Base-by-base conservation (phyloP, 2,888 invertebrate species). In the Brachypterus glaber region DNA sequence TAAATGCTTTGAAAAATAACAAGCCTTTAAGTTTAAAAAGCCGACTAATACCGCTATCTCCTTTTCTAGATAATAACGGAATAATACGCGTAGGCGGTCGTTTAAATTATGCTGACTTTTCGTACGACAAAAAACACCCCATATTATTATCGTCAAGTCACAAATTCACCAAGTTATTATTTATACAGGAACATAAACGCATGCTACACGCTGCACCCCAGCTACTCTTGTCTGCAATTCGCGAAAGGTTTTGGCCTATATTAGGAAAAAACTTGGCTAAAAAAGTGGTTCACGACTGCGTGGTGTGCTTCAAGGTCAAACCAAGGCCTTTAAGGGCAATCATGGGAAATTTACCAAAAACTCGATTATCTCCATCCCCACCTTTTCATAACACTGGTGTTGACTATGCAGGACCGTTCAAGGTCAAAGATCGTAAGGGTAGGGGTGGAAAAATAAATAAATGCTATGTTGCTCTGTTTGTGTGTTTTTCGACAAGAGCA, bases 321-420 rank as follows among this genome's bases (percentile, higher is more conserved):
- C 48, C 53, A 14, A 35, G 17, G 8, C 17, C 39, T 3, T 27
- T 24, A 0, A 40, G 39, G 4, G 46, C 52, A 13, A 4, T 45
- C 2, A 57, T 57, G 53, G 54, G 50, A 4, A 36, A 53, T 35
- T 39, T 54, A 27, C 54, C 55, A 1, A 21, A 31, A 4, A 29
- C 13, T 11, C 36, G 54, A 18, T 39, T 53, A 1, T 46, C 35
- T 3, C 15, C 17, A 9, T 35, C 36, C 3, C 24, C 43, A 15
- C 51, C 54, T 3, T 58, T 57, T 41, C 11, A n/a, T 4, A 46
- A 51, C 17, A 37, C 40, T 1, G 57, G 53, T 7, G 38, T 49
- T 2, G 54, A 54, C 33, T 55, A 47, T 37, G 51, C 45, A 14
- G 54, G 53, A 11, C 54, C 50, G 8, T 47, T 54, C 33, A 31